Base-by-base conservation (phyloP, 2,888 invertebrate genomes). In the Amiota communis region DNA sequence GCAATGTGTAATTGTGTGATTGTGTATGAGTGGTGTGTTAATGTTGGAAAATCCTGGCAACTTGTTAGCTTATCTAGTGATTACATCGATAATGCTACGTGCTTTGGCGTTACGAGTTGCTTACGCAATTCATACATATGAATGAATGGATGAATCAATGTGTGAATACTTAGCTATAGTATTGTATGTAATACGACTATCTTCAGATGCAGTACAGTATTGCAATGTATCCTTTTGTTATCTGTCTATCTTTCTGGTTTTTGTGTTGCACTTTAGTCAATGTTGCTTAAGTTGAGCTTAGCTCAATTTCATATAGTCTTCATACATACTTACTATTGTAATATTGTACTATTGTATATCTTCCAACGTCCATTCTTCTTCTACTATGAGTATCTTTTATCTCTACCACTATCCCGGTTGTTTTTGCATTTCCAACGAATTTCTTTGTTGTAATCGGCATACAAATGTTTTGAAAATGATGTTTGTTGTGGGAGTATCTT, bases 11-110 rank as follows among this genome's bases (percentile, higher is more conserved):
- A 11, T 11, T 46, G 63, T 65, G 46, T 70, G 36, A 47, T 6
- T n/a, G n/a, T 13, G 15, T 15, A 59, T 8, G 46, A 15, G 59
- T 57, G 47, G 8, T 57, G 48, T 59, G 70, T 70, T n/a, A 46
- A 59, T 57, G 47, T 59, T 47, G 11, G 83, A 82, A 87, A 88
- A 88, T 88, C 87, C 87, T 86, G 86, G 86, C 87, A 88, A 88
- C 88, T 88, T 88, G 88, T 88, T 88, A 88, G 88, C 88, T 88
- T 88, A 88, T 88, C 87, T 87, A 88, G 88, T 87, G 88, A 88
- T 88, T 88, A 88, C 88, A 88, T 88, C 88, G 88, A 88, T 87
- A 87, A 83, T 83, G 85, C 84, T 85, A 88, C 87, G 87, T 87
- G 83, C 83, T 81, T 73, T 74, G 77, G 72, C 71, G 77, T 79